Evolutionary conservation across 2,888 invertebrate genomes (phyloP), one percentile per base, ranked within the genome.

Genomic region (Chydorus sphaericus): DNA sequence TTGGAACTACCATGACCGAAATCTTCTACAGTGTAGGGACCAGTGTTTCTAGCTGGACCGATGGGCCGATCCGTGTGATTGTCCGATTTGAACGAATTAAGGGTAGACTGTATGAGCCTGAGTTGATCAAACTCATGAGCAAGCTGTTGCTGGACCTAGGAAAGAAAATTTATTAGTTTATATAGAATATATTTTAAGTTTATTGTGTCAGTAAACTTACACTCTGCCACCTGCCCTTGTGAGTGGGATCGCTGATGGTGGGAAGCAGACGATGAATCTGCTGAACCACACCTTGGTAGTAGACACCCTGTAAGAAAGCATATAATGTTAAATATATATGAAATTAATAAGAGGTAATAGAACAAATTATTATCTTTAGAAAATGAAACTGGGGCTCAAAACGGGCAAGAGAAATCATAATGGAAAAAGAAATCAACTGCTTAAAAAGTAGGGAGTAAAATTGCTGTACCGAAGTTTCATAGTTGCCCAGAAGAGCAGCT

Each of bases 401-500:
- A n/a, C n/a, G n/a, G n/a, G n/a, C n/a, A n/a, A n/a, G n/a, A n/a
- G n/a, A n/a, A n/a, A n/a, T n/a, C n/a, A n/a, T n/a, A n/a, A n/a
- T n/a, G n/a, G n/a, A n/a, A n/a, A n/a, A n/a, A n/a, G n/a, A n/a
- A n/a, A n/a, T n/a, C n/a, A n/a, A n/a, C n/a, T n/a, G n/a, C n/a
- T n/a, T n/a, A n/a, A n/a, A n/a, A n/a, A n/a, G n/a, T n/a, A n/a
- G n/a, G n/a, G n/a, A n/a, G n/a, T n/a, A n/a, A n/a, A n/a, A n/a
- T n/a, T n/a, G n/a, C n/a, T n/a, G n/a, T n/a, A n/a, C n/a, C 26
- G 96, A 87, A 60, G 88, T 86, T 67, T 96, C 94, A 69, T 97
- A 97, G 72, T 93, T 91, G 23, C 96, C 94, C 68, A 89, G 82
- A 66, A 96, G 75, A 60, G 92, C 89, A 83, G 87, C 88, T 76